Evolutionary conservation across 2,888 invertebrate genomes (phyloP), one percentile per base, ranked within the genome.

Genomic region (Dichetophora obliterata): DNA sequence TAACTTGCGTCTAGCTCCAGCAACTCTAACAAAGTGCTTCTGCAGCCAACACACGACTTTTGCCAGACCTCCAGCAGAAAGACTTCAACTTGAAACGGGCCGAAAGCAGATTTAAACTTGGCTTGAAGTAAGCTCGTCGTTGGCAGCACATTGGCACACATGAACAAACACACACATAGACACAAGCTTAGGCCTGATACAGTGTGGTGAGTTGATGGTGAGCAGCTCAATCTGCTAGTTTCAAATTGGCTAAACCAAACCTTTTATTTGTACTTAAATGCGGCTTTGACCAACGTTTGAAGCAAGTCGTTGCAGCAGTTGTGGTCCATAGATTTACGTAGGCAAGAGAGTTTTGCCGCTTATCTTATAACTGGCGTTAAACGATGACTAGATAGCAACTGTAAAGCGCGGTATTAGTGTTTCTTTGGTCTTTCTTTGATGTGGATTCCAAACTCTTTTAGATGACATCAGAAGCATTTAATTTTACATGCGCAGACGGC

Each of bases 1-100:
- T 68, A 82, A 83, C 85, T 85, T 86, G 83, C 84, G 86, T 85
- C 84, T 86, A 81, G 82, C 84, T 85, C 81, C 84, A 87, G 82
- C 84, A 83, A 85, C 84, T 87, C 82, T 82, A 86, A 79, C 83
- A 82, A 85, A 86, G 84, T 86, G 86, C 83, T 83, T 84, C 78
- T 79, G 78, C 79, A 79, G 75, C 65, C 66, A 80, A 78, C 81
- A 83, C 79, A 74, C 83, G 81, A 81, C 52, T 57, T 54, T 66
- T 43, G 54, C 54, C 66, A 74, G 52, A 74, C 66, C 74, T 24
- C 43, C 66, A 37, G 31, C 63, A 50, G 65, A 27, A 19, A 74
- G 14, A 19, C 66, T 57, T 37, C 59, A 59, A 59, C 59, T 5
- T 43, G 27, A 57, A 71, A 4, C 24, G 16, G 31, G 66, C 34